phyloP scores from a whole-genome alignment of 2,797 vertebrate genomes.

The Chaenodraco wilsoni region DNA sequence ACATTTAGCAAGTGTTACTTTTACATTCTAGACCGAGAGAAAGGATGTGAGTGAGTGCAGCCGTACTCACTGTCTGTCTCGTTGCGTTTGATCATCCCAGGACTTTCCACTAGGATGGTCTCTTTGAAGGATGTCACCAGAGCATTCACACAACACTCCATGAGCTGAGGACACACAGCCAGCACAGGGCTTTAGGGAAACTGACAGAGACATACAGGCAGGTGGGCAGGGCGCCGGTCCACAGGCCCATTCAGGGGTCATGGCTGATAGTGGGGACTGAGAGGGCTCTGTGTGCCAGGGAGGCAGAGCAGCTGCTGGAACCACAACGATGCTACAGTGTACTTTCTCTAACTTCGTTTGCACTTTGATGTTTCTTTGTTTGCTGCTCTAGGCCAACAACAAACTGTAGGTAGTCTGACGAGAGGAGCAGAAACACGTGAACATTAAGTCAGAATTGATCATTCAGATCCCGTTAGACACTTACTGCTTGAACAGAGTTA shows the following conservation, averaged over 20 bases:
- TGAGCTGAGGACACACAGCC: conserved; percentile 83
- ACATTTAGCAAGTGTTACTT: background rate
- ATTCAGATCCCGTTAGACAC: conserved; percentile 50
- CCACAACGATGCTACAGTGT: no score
- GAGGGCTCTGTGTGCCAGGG: no score
- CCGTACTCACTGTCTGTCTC: conserved; percentile 96
- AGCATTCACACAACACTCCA: conserved; percentile 98
- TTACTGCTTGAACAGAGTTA: conserved; percentile 98
- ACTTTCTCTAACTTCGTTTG: no score
- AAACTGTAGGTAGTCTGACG: background rate
- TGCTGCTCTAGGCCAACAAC: background rate
- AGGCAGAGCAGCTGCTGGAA: no score
- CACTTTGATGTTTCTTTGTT: background rate
- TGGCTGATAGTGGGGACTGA: no score
- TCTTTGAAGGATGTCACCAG: conserved; percentile 98
- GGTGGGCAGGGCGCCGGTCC: no score
- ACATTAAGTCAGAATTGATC: background rate
- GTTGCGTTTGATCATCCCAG: conserved; percentile 98
- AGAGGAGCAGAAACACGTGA: background rate
- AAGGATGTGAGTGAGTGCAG: background rate
- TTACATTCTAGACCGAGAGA: background rate
- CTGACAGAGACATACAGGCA: background rate
- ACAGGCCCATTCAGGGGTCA: no score
- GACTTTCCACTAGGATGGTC: conserved; percentile 96
- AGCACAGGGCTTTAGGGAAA: background rate